A percentile compares a stretch with the other conserved stretches of the same genome.
phyloP scores from a whole-genome alignment of 1,140 invertebrate species.

The Stratiolaelaps scimitus region DNA sequence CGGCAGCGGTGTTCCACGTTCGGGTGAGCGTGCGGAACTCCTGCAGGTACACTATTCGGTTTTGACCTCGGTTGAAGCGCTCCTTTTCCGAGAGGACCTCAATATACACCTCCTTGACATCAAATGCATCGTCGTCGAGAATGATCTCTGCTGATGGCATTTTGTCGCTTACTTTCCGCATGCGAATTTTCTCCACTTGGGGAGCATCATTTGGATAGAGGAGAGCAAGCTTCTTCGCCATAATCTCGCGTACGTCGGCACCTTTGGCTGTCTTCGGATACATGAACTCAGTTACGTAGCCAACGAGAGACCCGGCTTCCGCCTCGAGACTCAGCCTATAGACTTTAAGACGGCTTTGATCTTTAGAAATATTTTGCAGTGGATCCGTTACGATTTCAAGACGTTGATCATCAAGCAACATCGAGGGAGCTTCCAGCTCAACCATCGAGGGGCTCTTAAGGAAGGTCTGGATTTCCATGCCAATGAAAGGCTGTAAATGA shows the following conservation, averaged over 20 bases:
- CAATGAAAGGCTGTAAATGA: conserved; percentile 1
- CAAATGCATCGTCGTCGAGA: conserved; percentile 10
- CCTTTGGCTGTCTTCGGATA: conserved; percentile 19
- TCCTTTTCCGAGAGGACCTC: conserved; percentile 23
- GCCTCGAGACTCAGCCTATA: conserved; percentile 12
- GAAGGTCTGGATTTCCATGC: conserved; percentile 10
- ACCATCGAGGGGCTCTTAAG: conserved; percentile 19
- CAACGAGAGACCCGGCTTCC: conserved; percentile 5
- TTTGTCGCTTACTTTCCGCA: conserved; percentile 21
- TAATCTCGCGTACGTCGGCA: conserved; percentile 1
- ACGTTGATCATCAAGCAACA: conserved; percentile 19
- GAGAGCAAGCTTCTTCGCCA: conserved; percentile 1
- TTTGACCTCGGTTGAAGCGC: not conserved
- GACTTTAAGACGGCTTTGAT: conserved; percentile 23
- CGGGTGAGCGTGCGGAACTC: conserved; percentile 20
- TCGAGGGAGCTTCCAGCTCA: conserved; percentile 17
- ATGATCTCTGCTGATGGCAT: conserved; percentile 21
- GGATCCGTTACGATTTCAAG: conserved; percentile 15
- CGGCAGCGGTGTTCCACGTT: conserved; percentile 21
- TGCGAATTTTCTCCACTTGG: conserved; percentile 4
- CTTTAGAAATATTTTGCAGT: conserved; percentile 1
- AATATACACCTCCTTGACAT: conserved; percentile 2
- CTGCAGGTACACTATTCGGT: conserved; percentile 10
- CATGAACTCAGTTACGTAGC: conserved; percentile 19
- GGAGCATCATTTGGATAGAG: conserved; percentile 26